Conservation (phyloP, 2,113 vertebrate species). For the Sapayoa aenigma region DNA sequence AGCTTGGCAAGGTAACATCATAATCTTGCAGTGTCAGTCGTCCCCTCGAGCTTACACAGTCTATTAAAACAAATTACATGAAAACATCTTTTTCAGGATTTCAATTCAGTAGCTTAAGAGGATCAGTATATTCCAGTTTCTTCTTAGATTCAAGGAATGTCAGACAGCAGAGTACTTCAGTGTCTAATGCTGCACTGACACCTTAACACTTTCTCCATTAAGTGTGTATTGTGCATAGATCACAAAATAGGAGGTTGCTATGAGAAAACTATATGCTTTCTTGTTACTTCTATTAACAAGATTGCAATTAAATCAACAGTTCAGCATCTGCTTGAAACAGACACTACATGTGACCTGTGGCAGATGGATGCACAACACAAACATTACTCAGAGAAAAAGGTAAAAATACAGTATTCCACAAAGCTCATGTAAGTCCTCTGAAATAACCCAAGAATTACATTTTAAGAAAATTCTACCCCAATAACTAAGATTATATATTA, state of each 20-base stretch:
- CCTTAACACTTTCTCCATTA: not conserved
- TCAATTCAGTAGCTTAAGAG: slow-evolving; percentile 7
- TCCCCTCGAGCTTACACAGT: slow-evolving; percentile 27
- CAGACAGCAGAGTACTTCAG: not conserved
- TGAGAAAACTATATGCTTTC: not conserved
- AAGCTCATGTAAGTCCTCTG: not conserved
- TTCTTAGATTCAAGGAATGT: not conserved
- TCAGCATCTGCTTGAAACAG: not conserved
- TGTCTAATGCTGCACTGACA: not conserved
- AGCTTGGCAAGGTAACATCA: slow-evolving; percentile 24
- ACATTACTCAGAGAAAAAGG: not conserved
- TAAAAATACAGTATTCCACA: not conserved
- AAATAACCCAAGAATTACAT: not conserved
- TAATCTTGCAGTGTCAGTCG: not conserved
- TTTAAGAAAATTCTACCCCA: not conserved
- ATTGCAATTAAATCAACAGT: not conserved
- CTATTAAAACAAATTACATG: slow-evolving; percentile 49
- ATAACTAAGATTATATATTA: not conserved
- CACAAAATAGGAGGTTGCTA: not conserved
- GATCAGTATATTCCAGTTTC: slow-evolving; percentile 7
- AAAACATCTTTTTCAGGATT: slow-evolving; percentile 24
- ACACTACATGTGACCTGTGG: not conserved
- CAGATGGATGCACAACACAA: not conserved
- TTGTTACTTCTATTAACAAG: not conserved
- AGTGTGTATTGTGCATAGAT: not conserved